Evolutionary conservation across 2,797 vertebrate species (phyloP), one percentile per base, ranked within the genome.

Genomic region (Platalea minor): DNA sequence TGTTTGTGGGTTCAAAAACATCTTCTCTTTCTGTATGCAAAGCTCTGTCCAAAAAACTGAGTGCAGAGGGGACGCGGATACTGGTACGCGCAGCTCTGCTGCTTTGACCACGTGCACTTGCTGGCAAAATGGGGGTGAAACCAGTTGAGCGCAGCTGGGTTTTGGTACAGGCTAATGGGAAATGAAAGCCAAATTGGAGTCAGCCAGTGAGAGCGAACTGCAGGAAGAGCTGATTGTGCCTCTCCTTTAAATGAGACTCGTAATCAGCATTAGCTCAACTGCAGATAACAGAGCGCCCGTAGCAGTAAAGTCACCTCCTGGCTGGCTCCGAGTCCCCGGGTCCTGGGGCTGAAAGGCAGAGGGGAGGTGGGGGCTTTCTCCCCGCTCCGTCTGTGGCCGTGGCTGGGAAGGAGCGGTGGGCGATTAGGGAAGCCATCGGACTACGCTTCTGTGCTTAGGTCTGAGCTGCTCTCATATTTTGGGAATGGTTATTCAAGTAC

Each of bases 381-480:
- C 25, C 46, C 4, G 1, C 24, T 2, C 26, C 0, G 0, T 2
- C 4, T 7, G 20, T n/a, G 33, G 17, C 5, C 2, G 3, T 29
- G 50, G 37, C 79, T 57, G 60, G 46, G 69, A 43, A 11, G 1
- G 7, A 57, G 75, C 3, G 0, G 37, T 39, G 39, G 64, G 64
- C 35, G 43, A 2, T 24, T 17, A 8, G 43, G 68, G 51, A 29
- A 59, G 70, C 48, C 13, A 1, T 59, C 48, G 8, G 72, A 7
- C 35, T 50, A 3, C 17, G 0, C 60, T 73, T 8, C 43, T 14
- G 35, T 13, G 70, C 63, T 21, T 6, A 11, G 74, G 39, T 17
- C 92, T 83, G 95, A 93, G 82, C 94, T 81, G 57, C 93, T 60
- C 82, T 70, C n/a, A 2, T 94, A 95, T 95, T 96, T 95, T 97